Evolutionary conservation across 2,797 vertebrate genomes (phyloP), one percentile per base, ranked within the genome.

Genomic region (Arrhamphus sclerolepis): DNA sequence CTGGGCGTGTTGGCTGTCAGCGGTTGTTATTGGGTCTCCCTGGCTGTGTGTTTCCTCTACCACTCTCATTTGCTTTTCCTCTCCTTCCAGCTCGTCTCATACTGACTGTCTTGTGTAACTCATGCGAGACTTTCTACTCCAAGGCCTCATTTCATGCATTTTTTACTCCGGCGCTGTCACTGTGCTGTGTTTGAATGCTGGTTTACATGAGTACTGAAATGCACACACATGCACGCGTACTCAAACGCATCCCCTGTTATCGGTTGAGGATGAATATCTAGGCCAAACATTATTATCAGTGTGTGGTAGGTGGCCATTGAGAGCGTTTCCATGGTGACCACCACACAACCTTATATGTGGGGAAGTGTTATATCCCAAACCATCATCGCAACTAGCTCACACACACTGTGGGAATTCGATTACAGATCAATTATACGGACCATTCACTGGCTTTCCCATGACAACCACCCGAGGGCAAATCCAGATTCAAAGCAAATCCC

Each of bases 301-400:
- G 78, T 80, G 84, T 58, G 77, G 73, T 81, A 62, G 44, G 64
- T 41, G 10, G 75, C 86, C 79, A 72, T 71, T 58, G 82, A 83
- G 82, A 81, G 77, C 39, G 88, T 91, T 89, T 80, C 90, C 83
- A 90, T 91, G 86, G 89, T 87, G 86, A 91, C 88, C 88, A 84
- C 68, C 82, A 80, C 78, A 86, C 84, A 88, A 83, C 81, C 83
- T 88, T 71, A 85, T 73, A 79, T 80, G 79, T 50, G 29, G 59
- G 77, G 57, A 81, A 78, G 72, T 72, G 68, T 80, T 72, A 55
- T 46, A 72, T 61, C 47, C 52, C 46, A n/a, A 56, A 51, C 46
- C 56, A 66, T 51, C 48, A 13, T 42, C 20, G 24, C 31, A 16
- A 19, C 47, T 18, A 40, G 34, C 42, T 20, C 54, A 56, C 50